phyloP scores from a whole-genome alignment of 2,888 invertebrate species.

The Empis livida region DNA sequence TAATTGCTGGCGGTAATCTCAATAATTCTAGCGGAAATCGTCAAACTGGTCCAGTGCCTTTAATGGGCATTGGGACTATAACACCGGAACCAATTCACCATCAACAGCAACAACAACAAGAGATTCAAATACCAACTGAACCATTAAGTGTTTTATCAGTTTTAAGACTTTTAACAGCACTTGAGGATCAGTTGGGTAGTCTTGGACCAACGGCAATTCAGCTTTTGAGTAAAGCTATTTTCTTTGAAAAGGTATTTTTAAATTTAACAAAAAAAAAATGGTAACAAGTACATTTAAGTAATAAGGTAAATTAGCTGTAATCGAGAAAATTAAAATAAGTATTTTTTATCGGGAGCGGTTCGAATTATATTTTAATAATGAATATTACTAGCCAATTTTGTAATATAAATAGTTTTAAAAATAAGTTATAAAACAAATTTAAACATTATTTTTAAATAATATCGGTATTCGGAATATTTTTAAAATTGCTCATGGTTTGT shows the following conservation, averaged over 20 bases:
- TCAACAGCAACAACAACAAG: not conserved
- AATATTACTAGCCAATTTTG: no score
- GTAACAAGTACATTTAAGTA: no score
- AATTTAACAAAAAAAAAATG: not conserved
- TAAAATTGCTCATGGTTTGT: no score
- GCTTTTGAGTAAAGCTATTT: constrained; percentile 8
- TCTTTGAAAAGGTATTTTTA: constrained; percentile 11
- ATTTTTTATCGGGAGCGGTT: not conserved
- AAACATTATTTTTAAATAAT: no score
- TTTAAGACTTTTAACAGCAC: constrained; percentile 9
- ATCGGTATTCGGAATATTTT: no score
- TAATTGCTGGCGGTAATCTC: not conserved
- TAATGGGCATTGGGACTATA: not conserved
- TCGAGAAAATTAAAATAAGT: no score
- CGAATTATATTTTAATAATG: no score
- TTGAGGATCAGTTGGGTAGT: constrained; percentile 12
- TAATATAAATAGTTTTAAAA: no score
- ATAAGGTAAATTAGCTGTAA: no score
- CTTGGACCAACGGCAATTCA: constrained; percentile 11
- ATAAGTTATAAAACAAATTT: no score
- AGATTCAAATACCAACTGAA: not conserved
- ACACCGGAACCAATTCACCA: not conserved
- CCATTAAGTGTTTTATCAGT: constrained; percentile 9
- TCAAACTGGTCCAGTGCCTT: no score
- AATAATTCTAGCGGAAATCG: not conserved